Evolutionary conservation across 2,113 vertebrate species (phyloP).

Genomic region (Chrysemys picta): DNA sequence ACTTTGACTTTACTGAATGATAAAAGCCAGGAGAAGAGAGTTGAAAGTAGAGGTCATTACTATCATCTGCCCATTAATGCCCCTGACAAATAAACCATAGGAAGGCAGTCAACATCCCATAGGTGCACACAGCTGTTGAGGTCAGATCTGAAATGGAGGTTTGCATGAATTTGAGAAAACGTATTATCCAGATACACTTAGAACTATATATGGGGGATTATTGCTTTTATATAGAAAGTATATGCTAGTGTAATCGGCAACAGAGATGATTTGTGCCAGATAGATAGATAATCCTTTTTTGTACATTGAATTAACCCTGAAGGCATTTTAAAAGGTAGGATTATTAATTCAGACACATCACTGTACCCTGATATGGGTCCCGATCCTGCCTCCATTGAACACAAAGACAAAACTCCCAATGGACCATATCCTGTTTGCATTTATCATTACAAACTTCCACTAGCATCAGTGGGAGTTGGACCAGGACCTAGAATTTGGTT

Average conservation of each 20-base stretch:
- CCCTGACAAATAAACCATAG: constrained; percentile 5
- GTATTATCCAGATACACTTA: background rate
- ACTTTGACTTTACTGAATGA: constrained; percentile 17
- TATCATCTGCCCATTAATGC: constrained; percentile 16
- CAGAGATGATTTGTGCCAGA: constrained; percentile 15
- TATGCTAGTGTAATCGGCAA: constrained; percentile 22
- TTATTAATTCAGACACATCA: constrained; percentile 43
- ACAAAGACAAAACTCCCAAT: constrained; percentile 47
- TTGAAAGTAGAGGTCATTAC: background rate
- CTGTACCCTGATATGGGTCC: constrained; percentile 26
- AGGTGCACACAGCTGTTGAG: constrained; percentile 16
- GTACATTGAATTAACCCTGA: background rate
- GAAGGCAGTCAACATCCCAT: constrained; percentile 42
- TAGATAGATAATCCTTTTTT: constrained; percentile 2
- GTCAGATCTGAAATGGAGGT: constrained; percentile 19
- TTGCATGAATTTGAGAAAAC: background rate
- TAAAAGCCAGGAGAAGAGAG: constrained; percentile 35
- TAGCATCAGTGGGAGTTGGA: constrained; percentile 62
- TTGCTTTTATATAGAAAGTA: constrained; percentile 57
- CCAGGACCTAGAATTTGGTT: constrained; percentile 52
- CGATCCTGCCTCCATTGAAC: constrained; percentile 11
- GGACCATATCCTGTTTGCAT: constrained; percentile 27
- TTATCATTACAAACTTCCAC: constrained; percentile 31
- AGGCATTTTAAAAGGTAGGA: background rate
- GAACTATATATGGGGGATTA: constrained; percentile 14